Evolutionary conservation across 2,113 vertebrate genomes (phyloP).

Genomic region (Psettodes erumei): DNA sequence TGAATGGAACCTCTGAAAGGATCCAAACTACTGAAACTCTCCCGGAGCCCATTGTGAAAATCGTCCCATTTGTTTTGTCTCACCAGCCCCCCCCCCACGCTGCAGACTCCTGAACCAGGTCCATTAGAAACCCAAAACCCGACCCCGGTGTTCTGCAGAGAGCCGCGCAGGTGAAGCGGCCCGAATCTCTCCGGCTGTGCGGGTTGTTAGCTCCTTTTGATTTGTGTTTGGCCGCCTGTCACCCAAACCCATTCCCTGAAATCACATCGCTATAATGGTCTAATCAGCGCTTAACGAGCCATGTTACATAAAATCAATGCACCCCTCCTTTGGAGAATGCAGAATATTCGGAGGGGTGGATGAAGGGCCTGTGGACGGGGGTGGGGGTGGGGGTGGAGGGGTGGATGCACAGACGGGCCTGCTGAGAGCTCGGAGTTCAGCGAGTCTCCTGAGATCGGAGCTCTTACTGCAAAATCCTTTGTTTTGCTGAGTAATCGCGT

Average conservation of each 20-base stretch:
- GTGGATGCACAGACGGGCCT: slow-evolving; percentile 39
- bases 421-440: slow-evolving; percentile 56
- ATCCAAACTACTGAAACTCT: neutral
- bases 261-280: slow-evolving; percentile 81
- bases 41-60: neutral
- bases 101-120: slow-evolving; percentile 7
- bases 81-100: neutral
- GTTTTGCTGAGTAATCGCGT: slow-evolving; percentile 83
- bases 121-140: too few species aligned
- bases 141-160: too few species aligned
- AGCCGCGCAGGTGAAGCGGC: slow-evolving; percentile 67
- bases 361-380: slow-evolving; percentile 61
- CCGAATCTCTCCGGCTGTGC: slow-evolving; percentile 60
- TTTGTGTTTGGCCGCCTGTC: slow-evolving; percentile 73
- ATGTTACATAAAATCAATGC: slow-evolving; percentile 83
- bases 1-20: neutral
- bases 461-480: slow-evolving; percentile 82
- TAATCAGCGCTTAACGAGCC: slow-evolving; percentile 83
- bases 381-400: slow-evolving; percentile 20
- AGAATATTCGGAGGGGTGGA: slow-evolving; percentile 76
- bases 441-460: slow-evolving; percentile 65
- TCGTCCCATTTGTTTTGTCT: neutral
- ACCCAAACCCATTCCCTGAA: slow-evolving; percentile 77
- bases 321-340: slow-evolving; percentile 65
- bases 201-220: slow-evolving; percentile 74